Evolutionary conservation across 1,140 invertebrate species (phyloP), one percentile per base, ranked within the genome.

Genomic region (Euborellia annulipes): DNA sequence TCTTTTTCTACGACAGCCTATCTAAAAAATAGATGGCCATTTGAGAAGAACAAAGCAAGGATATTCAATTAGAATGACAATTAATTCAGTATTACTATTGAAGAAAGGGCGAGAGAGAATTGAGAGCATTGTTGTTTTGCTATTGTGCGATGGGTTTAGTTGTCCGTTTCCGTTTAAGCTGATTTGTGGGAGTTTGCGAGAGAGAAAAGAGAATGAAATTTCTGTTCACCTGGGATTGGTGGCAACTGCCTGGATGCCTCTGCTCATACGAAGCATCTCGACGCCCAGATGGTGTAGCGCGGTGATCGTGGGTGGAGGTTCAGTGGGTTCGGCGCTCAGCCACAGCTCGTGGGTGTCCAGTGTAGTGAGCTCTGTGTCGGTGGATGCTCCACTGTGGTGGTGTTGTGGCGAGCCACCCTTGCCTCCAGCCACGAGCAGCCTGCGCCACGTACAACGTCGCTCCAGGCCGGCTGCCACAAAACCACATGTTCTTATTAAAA

Each of bases 221-320:
- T n/a, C n/a, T n/a, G n/a, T n/a, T n/a, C 23, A 27, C 23, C 23
- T 27, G 48, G 23, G 0, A 42, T 30, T 1, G 37, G 8, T 0
- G 47, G 21, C 3, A 18, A 37, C 67, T 9, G 65, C 73, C 62
- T 83, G 80, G 41, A 85, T 65, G 34, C 82, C 81, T 38, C 79
- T 68, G 1, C 81, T 84, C 1, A 85, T 65, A 51, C 81, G 78
- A 41, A 85, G 67, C 80, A 86, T 84, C 65, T 86, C 82, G 2
- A 79, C 78, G 16, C 82, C 82, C 52, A 86, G 85, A 54, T 82
- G 79, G 59, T 84, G 81, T 50, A 86, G 65, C 23, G 82, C 82
- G 11, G 79, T 79, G 73, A 85, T 80, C 40, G 81, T 78, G 50
- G 78, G 82, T 8, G 80, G 79, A 27, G 23, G 23, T 11, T 27